Evolutionary conservation across 2,113 vertebrate species (phyloP), one percentile per base, ranked within the genome.

Genomic region (Anolis carolinensis): DNA sequence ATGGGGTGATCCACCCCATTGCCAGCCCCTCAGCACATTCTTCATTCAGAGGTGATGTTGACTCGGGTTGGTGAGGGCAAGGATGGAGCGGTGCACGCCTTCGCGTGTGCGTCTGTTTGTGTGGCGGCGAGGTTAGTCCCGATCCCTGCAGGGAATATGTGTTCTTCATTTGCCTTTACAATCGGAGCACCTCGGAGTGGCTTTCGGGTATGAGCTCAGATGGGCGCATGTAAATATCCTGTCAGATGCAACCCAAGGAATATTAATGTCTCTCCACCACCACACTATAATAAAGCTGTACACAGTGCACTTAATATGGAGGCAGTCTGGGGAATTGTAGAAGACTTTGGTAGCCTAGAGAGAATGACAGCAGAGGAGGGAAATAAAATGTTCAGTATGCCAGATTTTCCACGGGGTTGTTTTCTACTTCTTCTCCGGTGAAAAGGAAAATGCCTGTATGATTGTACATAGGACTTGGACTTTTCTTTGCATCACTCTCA

Each of bases 141-240:
- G 91, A 95, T 97, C 95, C 94, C 95, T 94, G 94, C 93, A 89
- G 96, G 96, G 96, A 97, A 95, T 97, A 97, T 95, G 96, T 97
- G 96, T 96, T 97, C 95, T 96, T 96, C 95, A 95, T 97, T 97
- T 97, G 97, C 97, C 96, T 97, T 95, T 96, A 95, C 95, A 96
- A 95, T 97, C 79, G 94, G 93, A 96, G 91, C 94, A 96, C 96
- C 95, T 96, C 84, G 87, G 95, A 96, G 95, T 94, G 93, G 95
- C 95, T 95, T 96, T 97, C 95, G 96, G 96, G 96, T 97, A 96
- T 93, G 87, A 95, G 96, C 96, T 97, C 96, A 97, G 96, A 97
- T 97, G 97, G 96, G 96, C 91, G 90, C 96, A 95, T 97, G 96
- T 96, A 96, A 97, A 97, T 97, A 96, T 95, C 95, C 95, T 97